These are phyloP conservation scores for Montipora foliosa DNA, from an alignment of 64 coral and sea anemone species.

Conservation along the genomic window DNA sequence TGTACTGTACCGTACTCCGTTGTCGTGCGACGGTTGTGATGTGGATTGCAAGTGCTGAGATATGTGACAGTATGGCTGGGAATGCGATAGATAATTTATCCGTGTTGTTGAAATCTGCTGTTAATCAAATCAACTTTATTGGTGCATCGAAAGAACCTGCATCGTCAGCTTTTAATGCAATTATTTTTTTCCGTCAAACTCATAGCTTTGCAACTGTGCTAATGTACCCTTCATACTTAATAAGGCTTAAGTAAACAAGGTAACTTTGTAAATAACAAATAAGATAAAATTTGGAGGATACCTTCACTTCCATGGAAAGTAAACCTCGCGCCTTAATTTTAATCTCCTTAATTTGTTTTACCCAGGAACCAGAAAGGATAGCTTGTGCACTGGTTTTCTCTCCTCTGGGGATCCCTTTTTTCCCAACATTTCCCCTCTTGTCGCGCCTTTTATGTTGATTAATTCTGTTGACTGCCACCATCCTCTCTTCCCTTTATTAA, in stretches of 20 bases:
- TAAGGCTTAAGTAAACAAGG: not conserved
- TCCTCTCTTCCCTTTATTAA: no score
- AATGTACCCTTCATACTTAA: not conserved
- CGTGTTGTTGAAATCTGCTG: not conserved
- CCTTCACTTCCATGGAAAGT: not conserved
- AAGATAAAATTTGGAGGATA: not conserved
- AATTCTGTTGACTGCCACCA: no score
- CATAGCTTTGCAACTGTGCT: not conserved
- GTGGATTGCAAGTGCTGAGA: not conserved
- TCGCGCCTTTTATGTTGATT: no score
- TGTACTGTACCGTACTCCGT: not conserved
- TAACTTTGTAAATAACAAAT: not conserved
- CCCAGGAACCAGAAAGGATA: no score
- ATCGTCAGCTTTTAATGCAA: not conserved
- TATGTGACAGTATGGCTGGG: conserved; percentile 12
- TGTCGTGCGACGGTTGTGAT: conserved; percentile 22
- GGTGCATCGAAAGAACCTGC: not conserved
- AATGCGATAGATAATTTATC: not conserved
- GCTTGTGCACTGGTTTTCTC: no score
- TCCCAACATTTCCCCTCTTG: no score
- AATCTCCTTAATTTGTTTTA: no score
- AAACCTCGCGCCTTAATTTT: not conserved
- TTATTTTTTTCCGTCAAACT: not conserved
- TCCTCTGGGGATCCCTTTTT: no score
- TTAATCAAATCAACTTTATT: conserved; percentile 20